A percentile compares a stretch with the other conserved stretches of the same genome.
These are phyloP conservation scores for Chalcosyrphus nemorum DNA, from an alignment of 2,888 invertebrate genomes.

Conservation along the genomic window DNA sequence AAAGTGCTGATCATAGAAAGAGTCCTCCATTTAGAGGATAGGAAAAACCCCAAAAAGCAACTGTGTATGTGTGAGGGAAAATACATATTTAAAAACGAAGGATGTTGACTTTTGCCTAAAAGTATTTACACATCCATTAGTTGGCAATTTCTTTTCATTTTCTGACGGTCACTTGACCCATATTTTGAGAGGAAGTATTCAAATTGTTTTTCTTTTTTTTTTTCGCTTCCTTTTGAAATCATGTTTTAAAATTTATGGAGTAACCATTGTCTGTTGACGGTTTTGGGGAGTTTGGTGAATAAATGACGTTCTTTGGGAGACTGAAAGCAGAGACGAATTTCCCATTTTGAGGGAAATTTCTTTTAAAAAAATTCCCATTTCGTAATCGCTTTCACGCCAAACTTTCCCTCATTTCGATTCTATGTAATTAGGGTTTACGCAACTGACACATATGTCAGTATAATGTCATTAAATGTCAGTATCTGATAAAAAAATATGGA, in stretches of 20 bases:
- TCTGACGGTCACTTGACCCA: constrained; percentile 28
- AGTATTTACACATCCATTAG: constrained; percentile 57
- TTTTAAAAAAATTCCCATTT: too few relatives aligned
- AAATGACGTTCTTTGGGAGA: too few relatives aligned
- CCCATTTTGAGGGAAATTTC: too few relatives aligned
- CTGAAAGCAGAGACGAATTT: too few relatives aligned
- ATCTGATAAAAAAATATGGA: too few relatives aligned
- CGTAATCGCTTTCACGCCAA: too few relatives aligned
- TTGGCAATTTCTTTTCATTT: constrained; percentile 3
- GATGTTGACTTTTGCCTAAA: constrained; percentile 37
- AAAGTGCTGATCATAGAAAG: constrained; percentile 11
- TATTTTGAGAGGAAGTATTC: constrained; percentile 4
- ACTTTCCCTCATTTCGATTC: too few relatives aligned
- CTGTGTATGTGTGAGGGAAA: background rate
- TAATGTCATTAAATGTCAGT: too few relatives aligned
- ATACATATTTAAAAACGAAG: background rate
- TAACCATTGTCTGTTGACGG: background rate
- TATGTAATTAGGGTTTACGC: too few relatives aligned
- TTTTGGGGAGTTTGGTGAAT: background rate
- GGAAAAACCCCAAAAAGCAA: too few relatives aligned
- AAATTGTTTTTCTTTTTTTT: constrained; percentile 1
- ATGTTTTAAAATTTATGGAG: constrained; percentile 1
- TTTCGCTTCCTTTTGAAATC: too few relatives aligned
- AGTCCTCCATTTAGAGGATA: background rate
- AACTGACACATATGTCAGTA: too few relatives aligned